Conservation (phyloP, 2,113 vertebrate species). For the Excalfactoria chinensis region DNA sequence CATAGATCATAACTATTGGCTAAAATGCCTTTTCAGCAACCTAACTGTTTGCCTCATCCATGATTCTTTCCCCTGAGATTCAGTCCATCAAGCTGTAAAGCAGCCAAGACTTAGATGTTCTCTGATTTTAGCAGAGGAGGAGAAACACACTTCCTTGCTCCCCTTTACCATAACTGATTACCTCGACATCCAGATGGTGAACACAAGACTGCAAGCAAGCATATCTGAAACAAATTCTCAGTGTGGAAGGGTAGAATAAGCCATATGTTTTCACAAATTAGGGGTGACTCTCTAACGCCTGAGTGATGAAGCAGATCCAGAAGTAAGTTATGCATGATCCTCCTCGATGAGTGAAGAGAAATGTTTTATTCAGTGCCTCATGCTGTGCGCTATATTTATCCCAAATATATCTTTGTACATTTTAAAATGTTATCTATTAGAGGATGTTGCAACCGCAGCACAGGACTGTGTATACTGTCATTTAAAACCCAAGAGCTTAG, state of each 20-base stretch:
- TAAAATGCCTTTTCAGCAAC: slow-evolving; percentile 11
- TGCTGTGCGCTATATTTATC: slow-evolving; percentile 72
- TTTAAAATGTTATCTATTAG: slow-evolving; percentile 60
- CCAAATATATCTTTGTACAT: slow-evolving; percentile 55
- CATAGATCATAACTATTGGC: not conserved
- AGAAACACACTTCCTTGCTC: not conserved
- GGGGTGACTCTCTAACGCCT: slow-evolving; percentile 67
- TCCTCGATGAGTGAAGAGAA: slow-evolving; percentile 63
- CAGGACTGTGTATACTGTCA: not conserved
- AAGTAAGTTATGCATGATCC: slow-evolving; percentile 71
- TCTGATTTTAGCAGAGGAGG: slow-evolving; percentile 8
- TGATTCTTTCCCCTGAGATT: not conserved
- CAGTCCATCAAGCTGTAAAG: not conserved
- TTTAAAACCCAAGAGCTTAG: not conserved
- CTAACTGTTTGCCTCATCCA: not conserved
- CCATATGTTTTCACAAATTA: slow-evolving; percentile 74
- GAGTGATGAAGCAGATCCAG: slow-evolving; percentile 71
- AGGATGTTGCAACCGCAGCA: not conserved
- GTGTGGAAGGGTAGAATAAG: slow-evolving; percentile 61
- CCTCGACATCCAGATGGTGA: slow-evolving; percentile 50
- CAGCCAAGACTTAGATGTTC: slow-evolving; percentile 39
- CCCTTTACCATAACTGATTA: slow-evolving; percentile 13
- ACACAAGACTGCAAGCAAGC: slow-evolving; percentile 60
- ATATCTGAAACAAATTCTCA: not conserved
- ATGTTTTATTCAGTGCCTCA: slow-evolving; percentile 75